phyloP scores from a whole-genome alignment of 2,113 vertebrate genomes.

The Siphamia tubifer region DNA sequence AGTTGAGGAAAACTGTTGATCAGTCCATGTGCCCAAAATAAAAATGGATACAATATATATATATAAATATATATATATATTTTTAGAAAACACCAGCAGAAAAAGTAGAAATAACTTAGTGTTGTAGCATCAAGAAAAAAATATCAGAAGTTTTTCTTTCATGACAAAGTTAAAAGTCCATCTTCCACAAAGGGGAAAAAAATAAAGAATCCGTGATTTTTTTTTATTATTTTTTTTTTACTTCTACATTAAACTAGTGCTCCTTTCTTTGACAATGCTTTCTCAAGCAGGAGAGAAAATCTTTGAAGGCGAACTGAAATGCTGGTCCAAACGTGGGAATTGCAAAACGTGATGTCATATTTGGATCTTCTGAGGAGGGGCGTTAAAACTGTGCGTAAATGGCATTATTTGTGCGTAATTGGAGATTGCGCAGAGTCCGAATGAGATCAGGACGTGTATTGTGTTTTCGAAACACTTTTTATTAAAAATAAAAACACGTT shows the following conservation, averaged over 20 bases:
- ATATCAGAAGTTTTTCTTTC: slow-evolving; percentile 7
- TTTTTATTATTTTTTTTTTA: too few species aligned
- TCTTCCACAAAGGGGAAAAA: slow-evolving; percentile 35
- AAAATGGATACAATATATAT: background rate
- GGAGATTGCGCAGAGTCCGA: slow-evolving; percentile 36
- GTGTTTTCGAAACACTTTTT: background rate
- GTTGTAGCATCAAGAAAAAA: background rate
- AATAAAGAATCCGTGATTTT: slow-evolving; percentile 26
- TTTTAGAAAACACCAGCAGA: too few species aligned
- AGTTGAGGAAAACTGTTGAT: slow-evolving; percentile 22
- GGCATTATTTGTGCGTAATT: slow-evolving; percentile 54
- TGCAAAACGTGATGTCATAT: slow-evolving; percentile 82
- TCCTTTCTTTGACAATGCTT: slow-evolving; percentile 18
- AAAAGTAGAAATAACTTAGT: background rate
- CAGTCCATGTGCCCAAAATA: slow-evolving; percentile 35
- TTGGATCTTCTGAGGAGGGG: slow-evolving; percentile 65
- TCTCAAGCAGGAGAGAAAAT: slow-evolving; percentile 29
- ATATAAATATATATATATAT: too few species aligned
- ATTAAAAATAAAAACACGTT: background rate
- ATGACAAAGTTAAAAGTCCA: slow-evolving; percentile 20
- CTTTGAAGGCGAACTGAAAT: slow-evolving; percentile 25
- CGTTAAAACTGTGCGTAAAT: slow-evolving; percentile 59
- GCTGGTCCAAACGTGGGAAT: slow-evolving; percentile 80
- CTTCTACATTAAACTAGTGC: background rate
- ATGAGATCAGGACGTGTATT: slow-evolving; percentile 11